These are phyloP conservation scores for Streblospio benedicti DNA, from an alignment of 1,140 invertebrate genomes.

Conservation along the genomic window DNA sequence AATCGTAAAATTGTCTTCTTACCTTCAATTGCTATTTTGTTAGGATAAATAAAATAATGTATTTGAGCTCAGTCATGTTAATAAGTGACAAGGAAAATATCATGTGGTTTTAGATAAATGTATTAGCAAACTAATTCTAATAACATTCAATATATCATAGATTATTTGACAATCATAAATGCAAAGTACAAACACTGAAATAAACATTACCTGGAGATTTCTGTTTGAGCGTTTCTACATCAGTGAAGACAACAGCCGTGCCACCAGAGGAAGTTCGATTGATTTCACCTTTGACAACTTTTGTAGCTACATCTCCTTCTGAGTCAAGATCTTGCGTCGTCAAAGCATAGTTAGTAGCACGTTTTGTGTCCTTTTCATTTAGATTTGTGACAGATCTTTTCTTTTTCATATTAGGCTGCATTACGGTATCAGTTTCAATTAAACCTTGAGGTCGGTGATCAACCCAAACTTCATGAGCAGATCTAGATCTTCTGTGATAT, in stretches of 20 bases:
- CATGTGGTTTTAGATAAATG: no score
- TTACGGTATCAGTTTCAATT: slow-evolving; percentile 58
- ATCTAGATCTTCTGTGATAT: slow-evolving; percentile 62
- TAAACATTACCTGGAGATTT: slow-evolving; percentile 62
- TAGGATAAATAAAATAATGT: no score
- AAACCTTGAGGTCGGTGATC: slow-evolving; percentile 69
- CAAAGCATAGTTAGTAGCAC: slow-evolving; percentile 79
- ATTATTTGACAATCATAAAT: no score
- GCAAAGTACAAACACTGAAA: no score
- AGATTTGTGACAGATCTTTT: slow-evolving; percentile 76
- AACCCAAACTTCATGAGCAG: slow-evolving; percentile 70
- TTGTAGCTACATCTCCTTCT: slow-evolving; percentile 84
- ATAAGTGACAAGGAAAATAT: no score
- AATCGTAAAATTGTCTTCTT: no score
- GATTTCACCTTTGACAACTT: slow-evolving; percentile 86
- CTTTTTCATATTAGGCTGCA: slow-evolving; percentile 74
- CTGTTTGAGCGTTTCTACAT: slow-evolving; percentile 84
- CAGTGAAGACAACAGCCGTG: slow-evolving; percentile 88
- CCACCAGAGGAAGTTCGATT: slow-evolving; percentile 85
- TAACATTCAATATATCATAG: no score
- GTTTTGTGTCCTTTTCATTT: slow-evolving; percentile 61
- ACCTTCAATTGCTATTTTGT: no score
- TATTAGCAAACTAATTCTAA: no score
- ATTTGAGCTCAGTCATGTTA: no score
- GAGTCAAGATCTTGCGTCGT: slow-evolving; percentile 83